These are phyloP conservation scores for Phenganax stokvisi DNA, from an alignment of 92 coral and sea anemone species.

Conservation along the genomic window DNA sequence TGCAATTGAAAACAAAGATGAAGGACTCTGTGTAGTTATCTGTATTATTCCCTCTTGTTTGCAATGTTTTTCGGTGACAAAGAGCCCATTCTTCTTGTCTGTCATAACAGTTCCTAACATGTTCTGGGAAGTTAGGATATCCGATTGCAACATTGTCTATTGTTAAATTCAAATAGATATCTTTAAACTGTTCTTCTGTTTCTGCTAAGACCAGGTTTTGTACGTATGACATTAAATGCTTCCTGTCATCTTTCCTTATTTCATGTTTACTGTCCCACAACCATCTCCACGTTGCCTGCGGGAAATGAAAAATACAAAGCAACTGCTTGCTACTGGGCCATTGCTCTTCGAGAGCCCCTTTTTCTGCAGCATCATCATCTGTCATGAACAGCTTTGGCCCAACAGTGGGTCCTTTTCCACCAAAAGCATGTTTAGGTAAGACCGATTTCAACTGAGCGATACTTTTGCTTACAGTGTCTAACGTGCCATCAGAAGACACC, in stretches of 20 bases:
- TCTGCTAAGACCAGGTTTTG: constrained; percentile 50
- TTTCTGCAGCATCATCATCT: constrained; percentile 45
- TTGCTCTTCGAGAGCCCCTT: constrained; percentile 30
- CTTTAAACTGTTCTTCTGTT: constrained; percentile 33
- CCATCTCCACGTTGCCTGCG: constrained; percentile 61
- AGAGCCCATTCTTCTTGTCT: constrained; percentile 36
- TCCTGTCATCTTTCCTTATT: constrained; percentile 44
- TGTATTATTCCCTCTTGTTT: constrained; percentile 62
- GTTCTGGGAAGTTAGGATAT: constrained; percentile 20
- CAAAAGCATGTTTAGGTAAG: constrained; percentile 56
- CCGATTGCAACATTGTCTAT: constrained; percentile 21
- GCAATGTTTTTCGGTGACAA: constrained; percentile 27
- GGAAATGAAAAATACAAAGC: constrained; percentile 50
- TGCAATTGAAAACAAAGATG: constrained; percentile 51
- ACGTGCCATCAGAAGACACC: constrained; percentile 52
- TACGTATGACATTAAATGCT: constrained; percentile 42
- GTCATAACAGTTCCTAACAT: background rate
- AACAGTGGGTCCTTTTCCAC: constrained; percentile 34
- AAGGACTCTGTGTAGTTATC: constrained; percentile 59
- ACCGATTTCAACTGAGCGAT: constrained; percentile 19
- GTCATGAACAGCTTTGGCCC: constrained; percentile 51
- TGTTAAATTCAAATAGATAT: background rate
- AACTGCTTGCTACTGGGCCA: constrained; percentile 46
- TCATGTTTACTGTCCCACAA: constrained; percentile 48
- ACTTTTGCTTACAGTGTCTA: constrained; percentile 14